Evolutionary conservation across 2,113 vertebrate species (phyloP), one percentile per base, ranked within the genome.

Genomic region (Oostethus manadensis): DNA sequence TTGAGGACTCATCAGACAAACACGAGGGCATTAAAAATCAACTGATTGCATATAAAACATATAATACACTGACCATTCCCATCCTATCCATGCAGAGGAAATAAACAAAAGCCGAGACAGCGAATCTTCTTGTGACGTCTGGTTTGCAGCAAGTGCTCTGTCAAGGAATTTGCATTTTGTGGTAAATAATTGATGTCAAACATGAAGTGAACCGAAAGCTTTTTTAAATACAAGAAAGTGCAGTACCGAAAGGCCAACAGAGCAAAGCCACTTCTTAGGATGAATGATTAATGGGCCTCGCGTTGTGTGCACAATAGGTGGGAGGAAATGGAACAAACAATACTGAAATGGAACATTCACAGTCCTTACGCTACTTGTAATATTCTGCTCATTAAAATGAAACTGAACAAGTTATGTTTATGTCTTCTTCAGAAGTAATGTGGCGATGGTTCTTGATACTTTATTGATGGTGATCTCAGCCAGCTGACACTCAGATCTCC

Each of bases 401-500:
- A 45, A 29, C 5, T 23, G 16, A 26, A 45, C 16, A 57, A 5
- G 22, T 15, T 20, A 17, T 42, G 20, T 22, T 56, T 44, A 38
- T 43, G 20, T 9, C n/a, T 47, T 20, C 45, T 42, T 42, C 38
- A 42, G 38, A 33, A 33, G 29, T 1, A 7, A 33, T 33, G 51
- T 3, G 26, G 23, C 23, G 11, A 3, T n/a, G 51, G 17, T 14
- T 38, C 78, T 83, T 82, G 79, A 84, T 81, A 78, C 64, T 84
- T 87, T 84, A 85, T 87, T 83, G 83, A 82, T 84, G 78, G 33
- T 13, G 49, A 67, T 71, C 69, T 60, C 78, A 82, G 74, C 69
- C 75, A 58, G 51, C 49, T 64, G 68, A 73, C 66, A 58, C 45
- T 67, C 46, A 15, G 73, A 81, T 78, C 17, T 20, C 33, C 53